Percentiles rank a stretch among this genome's conserved stretches.
Conservation (phyloP, 2,888 invertebrate genomes). For the Hecatera dysodea region DNA sequence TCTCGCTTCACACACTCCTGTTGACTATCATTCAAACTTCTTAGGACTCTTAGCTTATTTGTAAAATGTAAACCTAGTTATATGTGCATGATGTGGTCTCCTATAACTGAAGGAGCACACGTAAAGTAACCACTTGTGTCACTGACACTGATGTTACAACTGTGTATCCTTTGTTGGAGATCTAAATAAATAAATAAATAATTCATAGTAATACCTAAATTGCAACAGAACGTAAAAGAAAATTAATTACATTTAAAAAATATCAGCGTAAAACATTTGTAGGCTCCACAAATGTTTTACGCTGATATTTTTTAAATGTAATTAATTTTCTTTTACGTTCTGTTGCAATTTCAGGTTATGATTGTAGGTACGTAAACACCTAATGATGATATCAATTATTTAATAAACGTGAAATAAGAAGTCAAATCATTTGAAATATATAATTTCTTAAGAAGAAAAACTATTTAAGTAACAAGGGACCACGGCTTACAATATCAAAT, state of each 20-base stretch:
- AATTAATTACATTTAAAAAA: too few relatives aligned
- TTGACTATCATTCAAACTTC: neutral
- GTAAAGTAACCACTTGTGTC: too few relatives aligned
- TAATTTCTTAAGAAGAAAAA: neutral
- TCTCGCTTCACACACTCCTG: constrained; percentile 7
- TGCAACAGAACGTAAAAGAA: too few relatives aligned
- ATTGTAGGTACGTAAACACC: neutral
- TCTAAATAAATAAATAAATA: too few relatives aligned
- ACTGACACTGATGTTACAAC: too few relatives aligned
- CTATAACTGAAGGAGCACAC: too few relatives aligned
- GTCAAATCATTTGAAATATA: neutral
- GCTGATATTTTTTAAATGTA: neutral
- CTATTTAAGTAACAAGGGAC: neutral
- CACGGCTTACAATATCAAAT: too few relatives aligned
- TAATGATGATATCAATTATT: constrained; percentile 1
- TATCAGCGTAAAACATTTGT: too few relatives aligned
- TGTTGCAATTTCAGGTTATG: neutral
- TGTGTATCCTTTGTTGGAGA: too few relatives aligned
- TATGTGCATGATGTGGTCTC: too few relatives aligned
- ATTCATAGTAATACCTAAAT: neutral
- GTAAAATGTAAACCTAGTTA: too few relatives aligned
- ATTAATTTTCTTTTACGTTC: neutral
- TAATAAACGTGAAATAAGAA: neutral
- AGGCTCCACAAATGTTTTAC: too few relatives aligned
- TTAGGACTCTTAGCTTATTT: neutral